phyloP scores from a whole-genome alignment of 2,888 invertebrate species.

The Adelphocoris suturalis region DNA sequence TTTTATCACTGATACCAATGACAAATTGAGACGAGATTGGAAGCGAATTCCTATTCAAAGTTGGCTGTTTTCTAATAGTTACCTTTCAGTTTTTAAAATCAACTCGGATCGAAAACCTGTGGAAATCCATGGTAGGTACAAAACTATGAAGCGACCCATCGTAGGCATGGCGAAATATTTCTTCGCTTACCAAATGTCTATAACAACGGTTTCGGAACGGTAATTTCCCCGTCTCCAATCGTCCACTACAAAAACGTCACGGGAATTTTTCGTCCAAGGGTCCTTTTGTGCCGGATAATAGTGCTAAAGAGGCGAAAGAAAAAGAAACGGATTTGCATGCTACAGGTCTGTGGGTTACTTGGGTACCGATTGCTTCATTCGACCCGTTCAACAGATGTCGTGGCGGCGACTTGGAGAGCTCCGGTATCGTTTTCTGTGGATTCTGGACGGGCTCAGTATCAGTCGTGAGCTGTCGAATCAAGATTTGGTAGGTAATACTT shows the following conservation, averaged over 20 bases:
- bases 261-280: neutral
- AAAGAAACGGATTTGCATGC: conserved; percentile 14
- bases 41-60: too few relatives aligned
- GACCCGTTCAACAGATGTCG: conserved; percentile 21
- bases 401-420: neutral
- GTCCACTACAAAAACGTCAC: neutral
- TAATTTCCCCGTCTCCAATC: neutral
- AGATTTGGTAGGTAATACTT: too few relatives aligned
- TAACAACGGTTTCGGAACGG: neutral
- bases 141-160: neutral
- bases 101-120: neutral
- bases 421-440: neutral
- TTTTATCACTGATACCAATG: too few relatives aligned
- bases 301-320: neutral
- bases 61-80: too few relatives aligned
- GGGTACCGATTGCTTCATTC: neutral
- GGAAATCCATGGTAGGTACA: neutral
- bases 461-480: too few relatives aligned
- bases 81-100: too few relatives aligned
- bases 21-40: too few relatives aligned
- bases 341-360: neutral
- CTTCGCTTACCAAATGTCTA: neutral
- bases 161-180: neutral
- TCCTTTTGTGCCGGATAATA: conserved; percentile 1
- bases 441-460: neutral